Evolutionary conservation across 2,888 invertebrate genomes (phyloP).

Genomic region (Tethea ocularis): DNA sequence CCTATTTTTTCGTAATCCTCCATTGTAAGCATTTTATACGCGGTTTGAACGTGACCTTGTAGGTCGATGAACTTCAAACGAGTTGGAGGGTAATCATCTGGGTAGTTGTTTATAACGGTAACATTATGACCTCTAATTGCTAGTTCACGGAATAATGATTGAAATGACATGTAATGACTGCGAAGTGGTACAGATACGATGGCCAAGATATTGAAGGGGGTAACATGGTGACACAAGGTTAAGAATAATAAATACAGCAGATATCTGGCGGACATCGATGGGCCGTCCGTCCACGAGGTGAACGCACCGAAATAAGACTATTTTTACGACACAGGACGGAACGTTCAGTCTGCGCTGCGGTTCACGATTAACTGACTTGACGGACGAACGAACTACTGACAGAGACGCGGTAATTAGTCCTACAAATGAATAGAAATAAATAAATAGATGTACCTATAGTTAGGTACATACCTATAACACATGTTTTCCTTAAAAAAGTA

Average conservation of each 20-base stretch:
- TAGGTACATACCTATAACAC: no score
- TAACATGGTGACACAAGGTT: conserved; percentile 33
- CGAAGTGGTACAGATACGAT: conserved; percentile 84
- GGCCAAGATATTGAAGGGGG: conserved; percentile 73
- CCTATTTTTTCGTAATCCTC: conserved; percentile 37
- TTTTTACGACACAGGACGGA: conserved; percentile 17
- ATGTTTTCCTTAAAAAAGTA: conserved; percentile 13
- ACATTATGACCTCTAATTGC: conserved; percentile 84
- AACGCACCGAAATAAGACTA: conserved; percentile 23
- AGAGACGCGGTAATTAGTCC: not conserved
- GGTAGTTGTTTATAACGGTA: conserved; percentile 85
- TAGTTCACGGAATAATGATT: conserved; percentile 82
- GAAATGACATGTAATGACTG: conserved; percentile 87
- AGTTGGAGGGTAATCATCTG: conserved; percentile 59
- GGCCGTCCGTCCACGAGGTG: conserved; percentile 19
- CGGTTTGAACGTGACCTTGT: conserved; percentile 21
- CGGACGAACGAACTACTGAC: conserved; percentile 17
- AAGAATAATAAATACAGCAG: conserved; percentile 20
- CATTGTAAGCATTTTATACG: conserved; percentile 19
- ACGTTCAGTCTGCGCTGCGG: conserved; percentile 24
- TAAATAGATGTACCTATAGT: not conserved
- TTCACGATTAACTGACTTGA: conserved; percentile 30
- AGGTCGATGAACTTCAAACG: conserved; percentile 84
- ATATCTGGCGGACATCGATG: conserved; percentile 12
- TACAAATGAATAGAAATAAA: not conserved